Base-by-base conservation (phyloP, 2,113 vertebrate genomes). In the Aegotheles bennettii region DNA sequence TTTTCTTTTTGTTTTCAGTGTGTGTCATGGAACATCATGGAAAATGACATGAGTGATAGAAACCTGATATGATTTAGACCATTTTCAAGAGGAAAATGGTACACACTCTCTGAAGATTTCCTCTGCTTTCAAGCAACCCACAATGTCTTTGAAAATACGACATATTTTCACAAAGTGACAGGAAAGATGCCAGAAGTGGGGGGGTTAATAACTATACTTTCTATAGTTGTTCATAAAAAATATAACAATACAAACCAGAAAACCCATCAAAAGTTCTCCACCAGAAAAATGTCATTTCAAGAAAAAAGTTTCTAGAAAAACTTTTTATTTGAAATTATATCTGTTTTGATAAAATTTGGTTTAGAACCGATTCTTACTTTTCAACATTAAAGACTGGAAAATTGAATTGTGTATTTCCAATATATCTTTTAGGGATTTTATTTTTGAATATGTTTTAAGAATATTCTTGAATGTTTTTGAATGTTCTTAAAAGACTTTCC, bases 401-500 rank as follows among this genome's bases (percentile, higher is more conserved):
- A 64, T 7, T 35, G 6, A 54, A 35, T 12, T 24, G 2, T 38
- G 2, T 29, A 40, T 64, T 83, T 90, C 8, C 8, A 54, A 16
- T 42, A 47, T 3, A 16, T 8, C 2, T 50, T 77, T 43, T 6
- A 0, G 6, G 0, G 2, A 0, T 0, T 1, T 18, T 33, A 19
- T 38, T 87, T 94, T n/a, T 70, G 4, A 74, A 56, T n/a, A n/a
- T 0, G 0, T n/a, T 79, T 78, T 38, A 70, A 70, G n/a, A n/a
- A n/a, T n/a, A n/a, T n/a, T n/a, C n/a, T n/a, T n/a, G n/a, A n/a
- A n/a, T n/a, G n/a, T n/a, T 84, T 47, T 48, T 40, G 2, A 70
- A 50, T 9, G 10, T 36, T 67, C 9, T 67, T 75, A 16, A 68
- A 78, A 71, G 1, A 9, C 1, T 25, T 64, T 40, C 4, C 4